phyloP scores from a whole-genome alignment of 2,888 invertebrate species.

The Dryobota labecula region DNA sequence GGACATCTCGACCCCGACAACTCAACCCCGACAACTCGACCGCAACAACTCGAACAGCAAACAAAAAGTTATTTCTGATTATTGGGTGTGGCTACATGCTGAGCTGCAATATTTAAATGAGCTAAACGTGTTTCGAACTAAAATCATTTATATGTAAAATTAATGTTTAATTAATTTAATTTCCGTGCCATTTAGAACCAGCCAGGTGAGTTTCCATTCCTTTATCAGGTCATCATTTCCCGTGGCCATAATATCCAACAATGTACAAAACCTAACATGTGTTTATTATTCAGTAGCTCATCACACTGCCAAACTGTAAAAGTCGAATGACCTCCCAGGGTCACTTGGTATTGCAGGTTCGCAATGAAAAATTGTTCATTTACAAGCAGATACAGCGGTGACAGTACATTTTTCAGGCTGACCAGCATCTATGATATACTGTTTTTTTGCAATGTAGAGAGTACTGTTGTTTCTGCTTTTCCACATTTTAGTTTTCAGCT shows the following conservation, averaged over 20 bases:
- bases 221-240: conserved; percentile 34
- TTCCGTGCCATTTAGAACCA: conserved; percentile 35
- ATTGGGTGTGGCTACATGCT: background rate
- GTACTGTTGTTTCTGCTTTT: background rate
- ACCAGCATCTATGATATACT: background rate
- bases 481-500: background rate
- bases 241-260: conserved; percentile 15
- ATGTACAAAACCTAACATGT: conserved; percentile 7
- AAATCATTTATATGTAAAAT: conserved; percentile 15
- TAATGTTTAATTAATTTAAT: conserved; percentile 10
- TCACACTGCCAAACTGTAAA: conserved; percentile 18
- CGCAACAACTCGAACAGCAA: no score
- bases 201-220: conserved; percentile 17
- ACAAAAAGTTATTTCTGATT: conserved; percentile 10
- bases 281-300: conserved; percentile 9
- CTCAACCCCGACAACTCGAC: no score
- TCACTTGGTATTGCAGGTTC: background rate
- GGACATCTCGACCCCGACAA: no score
- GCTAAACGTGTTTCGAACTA: conserved; percentile 1
- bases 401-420: background rate
- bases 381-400: no score
- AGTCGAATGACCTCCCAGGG: conserved; percentile 13
- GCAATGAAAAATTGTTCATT: background rate
- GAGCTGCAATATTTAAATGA: conserved; percentile 8
- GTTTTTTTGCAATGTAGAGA: background rate